These are phyloP conservation scores for Henricia sp. DNA, from an alignment of 53 echinoderm and acorn worm species.

Conservation along the genomic window DNA sequence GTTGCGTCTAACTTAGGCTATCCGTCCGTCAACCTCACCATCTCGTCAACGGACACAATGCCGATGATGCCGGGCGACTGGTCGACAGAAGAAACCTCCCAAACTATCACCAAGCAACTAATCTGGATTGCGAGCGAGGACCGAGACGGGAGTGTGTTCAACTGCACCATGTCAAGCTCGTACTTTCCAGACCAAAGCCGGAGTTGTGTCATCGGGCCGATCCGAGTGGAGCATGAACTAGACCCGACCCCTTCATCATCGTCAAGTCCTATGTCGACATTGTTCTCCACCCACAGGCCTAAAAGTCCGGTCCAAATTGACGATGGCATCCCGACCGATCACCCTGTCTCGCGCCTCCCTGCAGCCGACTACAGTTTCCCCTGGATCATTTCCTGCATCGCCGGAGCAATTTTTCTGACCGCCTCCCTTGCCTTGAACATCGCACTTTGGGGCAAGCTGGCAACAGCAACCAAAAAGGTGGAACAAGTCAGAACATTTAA, in stretches of 20 bases:
- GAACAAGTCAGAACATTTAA: too few relatives aligned
- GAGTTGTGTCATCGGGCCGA: slow-evolving; percentile 21
- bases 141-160: slow-evolving; percentile 3
- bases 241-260: neutral
- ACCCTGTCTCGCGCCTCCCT: neutral
- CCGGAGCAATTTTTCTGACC: too few relatives aligned
- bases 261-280: neutral
- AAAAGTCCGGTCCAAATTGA: neutral
- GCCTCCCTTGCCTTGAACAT: too few relatives aligned
- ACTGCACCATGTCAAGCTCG: slow-evolving; percentile 1
- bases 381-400: neutral
- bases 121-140: neutral
- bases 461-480: too few relatives aligned
- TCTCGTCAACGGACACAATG: neutral
- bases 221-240: neutral
- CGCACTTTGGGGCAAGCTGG: too few relatives aligned
- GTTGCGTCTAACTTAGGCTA: neutral
- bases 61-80: neutral
- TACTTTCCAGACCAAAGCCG: neutral
- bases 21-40: slow-evolving; percentile 6
- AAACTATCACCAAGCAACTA: neutral
- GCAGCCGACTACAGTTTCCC: neutral
- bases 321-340: neutral
- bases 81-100: neutral
- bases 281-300: neutral